Percentiles rank a stretch among this genome's conserved stretches.
These are phyloP conservation scores for Erythrocercus mccallii DNA, from an alignment of 2,113 vertebrate species.

Conservation along the genomic window DNA sequence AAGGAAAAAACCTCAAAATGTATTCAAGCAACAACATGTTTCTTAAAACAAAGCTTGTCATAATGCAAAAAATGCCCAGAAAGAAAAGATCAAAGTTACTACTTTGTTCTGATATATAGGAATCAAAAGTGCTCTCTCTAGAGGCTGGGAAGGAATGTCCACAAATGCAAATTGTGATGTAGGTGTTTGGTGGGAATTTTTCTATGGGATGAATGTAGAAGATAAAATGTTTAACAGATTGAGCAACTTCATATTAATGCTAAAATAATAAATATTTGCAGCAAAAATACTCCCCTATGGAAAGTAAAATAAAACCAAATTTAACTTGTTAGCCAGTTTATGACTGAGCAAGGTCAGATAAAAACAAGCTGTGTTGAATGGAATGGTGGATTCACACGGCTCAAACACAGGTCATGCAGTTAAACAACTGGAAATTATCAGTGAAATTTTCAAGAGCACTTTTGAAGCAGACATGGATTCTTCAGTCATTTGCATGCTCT, in stretches of 20 bases:
- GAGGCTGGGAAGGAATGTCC: background rate
- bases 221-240: background rate
- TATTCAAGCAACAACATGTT: background rate
- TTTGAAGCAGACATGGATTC: background rate
- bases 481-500: background rate
- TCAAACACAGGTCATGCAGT: background rate
- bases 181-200: background rate
- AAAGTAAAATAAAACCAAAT: background rate
- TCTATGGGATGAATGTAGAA: background rate
- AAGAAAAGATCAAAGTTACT: background rate
- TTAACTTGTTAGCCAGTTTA: background rate
- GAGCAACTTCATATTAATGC: background rate
- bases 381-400: background rate
- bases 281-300: background rate
- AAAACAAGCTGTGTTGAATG: background rate
- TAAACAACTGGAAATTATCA: background rate
- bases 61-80: background rate
- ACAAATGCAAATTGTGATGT: background rate
- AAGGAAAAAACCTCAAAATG: background rate
- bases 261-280: background rate
- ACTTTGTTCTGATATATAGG: background rate
- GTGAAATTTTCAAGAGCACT: background rate
- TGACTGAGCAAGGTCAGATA: background rate
- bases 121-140: background rate
- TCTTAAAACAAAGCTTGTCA: background rate